Percentiles rank a stretch among this genome's conserved stretches.
phyloP scores from a whole-genome alignment of 1,140 invertebrate genomes.

The Zelostemma sp. region DNA sequence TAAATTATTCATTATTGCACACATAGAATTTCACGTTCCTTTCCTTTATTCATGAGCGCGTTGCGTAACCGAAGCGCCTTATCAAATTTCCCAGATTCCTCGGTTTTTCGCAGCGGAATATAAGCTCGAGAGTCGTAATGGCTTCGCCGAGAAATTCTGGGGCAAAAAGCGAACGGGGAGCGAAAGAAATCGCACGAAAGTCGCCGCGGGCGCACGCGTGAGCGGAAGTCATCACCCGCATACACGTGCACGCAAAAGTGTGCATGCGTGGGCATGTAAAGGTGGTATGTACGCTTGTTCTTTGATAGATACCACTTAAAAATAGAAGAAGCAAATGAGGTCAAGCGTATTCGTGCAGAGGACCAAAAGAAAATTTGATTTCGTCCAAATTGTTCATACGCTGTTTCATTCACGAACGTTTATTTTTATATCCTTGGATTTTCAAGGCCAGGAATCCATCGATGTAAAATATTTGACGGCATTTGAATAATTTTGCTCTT shows the following conservation, averaged over 20 bases:
- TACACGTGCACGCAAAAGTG: neutral
- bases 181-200: neutral
- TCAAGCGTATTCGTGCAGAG: neutral
- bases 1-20: conserved; percentile 1
- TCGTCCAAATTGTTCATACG: too few species aligned
- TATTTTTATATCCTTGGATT: neutral
- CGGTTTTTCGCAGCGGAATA: neutral
- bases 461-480: neutral
- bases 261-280: neutral
- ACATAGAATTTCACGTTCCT: neutral
- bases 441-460: neutral
- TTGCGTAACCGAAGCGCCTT: neutral
- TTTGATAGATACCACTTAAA: conserved; percentile 9
- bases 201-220: neutral
- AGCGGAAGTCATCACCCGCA: neutral
- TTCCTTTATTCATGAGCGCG: neutral
- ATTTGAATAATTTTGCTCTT: neutral
- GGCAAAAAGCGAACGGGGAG: neutral
- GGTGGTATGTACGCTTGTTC: conserved; percentile 1
- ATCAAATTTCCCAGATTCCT: neutral
- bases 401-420: neutral
- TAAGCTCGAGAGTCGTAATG: neutral
- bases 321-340: conserved; percentile 7
- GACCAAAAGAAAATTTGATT: neutral
- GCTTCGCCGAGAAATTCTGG: neutral